phyloP scores from a whole-genome alignment of 2,113 vertebrate genomes.

The Lepidothrix coronata region DNA sequence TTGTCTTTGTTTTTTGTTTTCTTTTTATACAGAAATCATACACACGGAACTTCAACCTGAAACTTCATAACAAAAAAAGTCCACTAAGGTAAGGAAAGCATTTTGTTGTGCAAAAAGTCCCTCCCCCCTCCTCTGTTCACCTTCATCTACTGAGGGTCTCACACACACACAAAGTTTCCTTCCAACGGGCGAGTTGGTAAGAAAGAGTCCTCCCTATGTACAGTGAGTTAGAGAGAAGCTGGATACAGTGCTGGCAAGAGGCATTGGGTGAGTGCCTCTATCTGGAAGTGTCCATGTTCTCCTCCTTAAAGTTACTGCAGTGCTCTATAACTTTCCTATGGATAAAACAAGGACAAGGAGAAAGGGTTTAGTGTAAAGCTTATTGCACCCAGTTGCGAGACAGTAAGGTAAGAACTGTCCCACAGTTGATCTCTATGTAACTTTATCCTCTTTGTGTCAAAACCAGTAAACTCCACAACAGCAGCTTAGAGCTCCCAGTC shows the following conservation, averaged over 20 bases:
- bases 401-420: background rate
- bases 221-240: slow-evolving; percentile 72
- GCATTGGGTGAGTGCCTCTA: slow-evolving; percentile 70
- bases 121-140: slow-evolving; percentile 61
- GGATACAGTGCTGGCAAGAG: slow-evolving; percentile 71
- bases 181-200: slow-evolving; percentile 57
- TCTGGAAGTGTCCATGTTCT: slow-evolving; percentile 95
- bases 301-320: slow-evolving; percentile 94
- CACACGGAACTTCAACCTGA: slow-evolving; percentile 75
- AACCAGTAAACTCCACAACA: background rate
- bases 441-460: background rate
- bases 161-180: slow-evolving; percentile 59
- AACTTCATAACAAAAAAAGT: slow-evolving; percentile 77
- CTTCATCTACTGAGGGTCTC: slow-evolving; percentile 64
- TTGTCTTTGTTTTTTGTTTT: slow-evolving; percentile 43
- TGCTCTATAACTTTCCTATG: slow-evolving; percentile 94
- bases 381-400: background rate
- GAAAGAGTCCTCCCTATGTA: slow-evolving; percentile 73
- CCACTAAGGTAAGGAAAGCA: slow-evolving; percentile 76
- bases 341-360: slow-evolving; percentile 39
- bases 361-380: slow-evolving; percentile 19
- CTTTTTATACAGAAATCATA: slow-evolving; percentile 79
- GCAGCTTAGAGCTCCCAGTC: background rate
- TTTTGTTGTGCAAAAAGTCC: slow-evolving; percentile 80
- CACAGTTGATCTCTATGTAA: background rate